Evolutionary conservation across 2,797 vertebrate genomes (phyloP).

Genomic region (Chiloscyllium punctatum): DNA sequence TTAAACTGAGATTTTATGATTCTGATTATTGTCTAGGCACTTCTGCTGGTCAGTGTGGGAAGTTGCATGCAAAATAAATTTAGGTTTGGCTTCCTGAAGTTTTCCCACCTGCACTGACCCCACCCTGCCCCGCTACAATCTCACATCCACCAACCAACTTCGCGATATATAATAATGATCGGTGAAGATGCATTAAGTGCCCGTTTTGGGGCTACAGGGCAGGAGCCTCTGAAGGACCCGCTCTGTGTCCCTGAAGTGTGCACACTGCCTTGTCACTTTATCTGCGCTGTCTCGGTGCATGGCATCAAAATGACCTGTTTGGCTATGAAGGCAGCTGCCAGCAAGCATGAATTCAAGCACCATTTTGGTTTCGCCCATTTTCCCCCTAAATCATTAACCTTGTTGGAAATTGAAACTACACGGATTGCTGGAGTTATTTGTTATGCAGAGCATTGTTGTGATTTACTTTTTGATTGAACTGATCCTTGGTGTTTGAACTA

Average conservation of each 20-base stretch:
- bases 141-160: too few relatives aligned
- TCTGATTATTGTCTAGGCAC: neutral
- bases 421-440: neutral
- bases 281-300: neutral
- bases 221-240: too few relatives aligned
- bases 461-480: conserved; percentile 41
- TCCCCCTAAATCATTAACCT: neutral
- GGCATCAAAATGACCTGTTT: neutral
- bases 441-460: neutral
- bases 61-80: neutral
- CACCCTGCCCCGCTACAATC: neutral
- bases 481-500: conserved; percentile 51
- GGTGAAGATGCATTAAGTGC: too few relatives aligned
- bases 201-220: too few relatives aligned
- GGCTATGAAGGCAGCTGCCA: neutral
- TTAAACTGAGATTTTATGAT: neutral
- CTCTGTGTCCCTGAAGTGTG: neutral
- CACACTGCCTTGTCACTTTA: neutral
- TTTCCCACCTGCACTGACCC: too few relatives aligned
- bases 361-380: neutral
- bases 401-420: neutral
- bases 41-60: neutral
- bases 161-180: too few relatives aligned
- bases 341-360: neutral
- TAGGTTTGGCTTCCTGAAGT: neutral